These are phyloP conservation scores for Frieseomelitta varia DNA, from an alignment of 1,140 invertebrate genomes.

Conservation along the genomic window DNA sequence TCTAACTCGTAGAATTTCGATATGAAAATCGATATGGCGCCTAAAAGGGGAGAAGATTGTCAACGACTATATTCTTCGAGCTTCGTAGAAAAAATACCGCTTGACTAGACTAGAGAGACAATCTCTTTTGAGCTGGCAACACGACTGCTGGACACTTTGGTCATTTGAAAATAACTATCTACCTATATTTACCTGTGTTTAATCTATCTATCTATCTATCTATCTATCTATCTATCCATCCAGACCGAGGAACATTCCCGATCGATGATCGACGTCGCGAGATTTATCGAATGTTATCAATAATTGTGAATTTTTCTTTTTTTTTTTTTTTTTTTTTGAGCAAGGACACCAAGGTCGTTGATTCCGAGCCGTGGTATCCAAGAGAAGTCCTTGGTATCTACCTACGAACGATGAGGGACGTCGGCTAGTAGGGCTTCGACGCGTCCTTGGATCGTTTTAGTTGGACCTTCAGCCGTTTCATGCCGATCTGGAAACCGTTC, in stretches of 20 bases:
- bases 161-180: slow-evolving; percentile 34
- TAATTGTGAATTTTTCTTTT: slow-evolving; percentile 14
- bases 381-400: slow-evolving; percentile 77
- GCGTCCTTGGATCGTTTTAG: slow-evolving; percentile 97
- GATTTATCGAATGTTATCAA: slow-evolving; percentile 44
- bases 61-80: slow-evolving; percentile 28
- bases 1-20: no score
- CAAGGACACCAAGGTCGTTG: slow-evolving; percentile 58
- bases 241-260: slow-evolving; percentile 28
- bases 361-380: slow-evolving; percentile 61
- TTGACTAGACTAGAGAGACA: slow-evolving; percentile 57
- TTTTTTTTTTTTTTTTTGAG: slow-evolving; percentile 19
- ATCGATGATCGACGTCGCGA: slow-evolving; percentile 33
- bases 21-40: no score
- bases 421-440: slow-evolving; percentile 90
- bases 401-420: slow-evolving; percentile 76
- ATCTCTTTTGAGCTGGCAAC: slow-evolving; percentile 25
- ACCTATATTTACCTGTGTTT: background rate
- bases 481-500: slow-evolving; percentile 99
- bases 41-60: slow-evolving; percentile 5
- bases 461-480: slow-evolving; percentile 98
- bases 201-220: background rate
- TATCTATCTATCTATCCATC: slow-evolving; percentile 3
- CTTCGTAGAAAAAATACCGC: slow-evolving; percentile 58
- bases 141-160: slow-evolving; percentile 5